Percentiles rank a stretch among this genome's conserved stretches.
phyloP scores from a whole-genome alignment of 1,140 invertebrate species.

The Drosophila pruinosa region DNA sequence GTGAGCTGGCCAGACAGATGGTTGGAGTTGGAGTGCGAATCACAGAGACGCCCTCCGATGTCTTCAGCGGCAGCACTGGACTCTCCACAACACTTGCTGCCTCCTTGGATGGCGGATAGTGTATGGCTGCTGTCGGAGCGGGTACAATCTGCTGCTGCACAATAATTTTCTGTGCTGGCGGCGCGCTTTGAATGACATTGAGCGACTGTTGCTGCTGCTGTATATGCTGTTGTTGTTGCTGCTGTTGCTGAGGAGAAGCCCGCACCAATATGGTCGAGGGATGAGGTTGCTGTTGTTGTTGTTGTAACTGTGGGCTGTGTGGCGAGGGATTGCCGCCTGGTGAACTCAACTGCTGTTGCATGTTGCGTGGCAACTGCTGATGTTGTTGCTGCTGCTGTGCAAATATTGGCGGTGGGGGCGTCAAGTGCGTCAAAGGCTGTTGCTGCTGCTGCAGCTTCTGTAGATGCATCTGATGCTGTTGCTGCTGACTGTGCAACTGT shows the following conservation, averaged over 20 bases:
- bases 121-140: slow-evolving; percentile 41
- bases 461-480: slow-evolving; percentile 34
- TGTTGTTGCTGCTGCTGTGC: slow-evolving; percentile 34
- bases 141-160: slow-evolving; percentile 71
- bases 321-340: slow-evolving; percentile 12
- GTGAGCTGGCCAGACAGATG: slow-evolving; percentile 49
- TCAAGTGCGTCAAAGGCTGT: slow-evolving; percentile 22
- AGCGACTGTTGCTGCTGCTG: slow-evolving; percentile 41
- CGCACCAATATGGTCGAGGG: slow-evolving; percentile 34
- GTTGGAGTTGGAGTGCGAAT: slow-evolving; percentile 71
- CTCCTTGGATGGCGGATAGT: slow-evolving; percentile 48
- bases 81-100: not conserved
- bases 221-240: slow-evolving; percentile 31
- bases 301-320: slow-evolving; percentile 22
- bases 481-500: slow-evolving; percentile 27
- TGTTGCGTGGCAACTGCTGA: slow-evolving; percentile 14
- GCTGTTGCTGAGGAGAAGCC: slow-evolving; percentile 29
- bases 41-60: slow-evolving; percentile 68
- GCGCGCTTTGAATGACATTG: slow-evolving; percentile 69
- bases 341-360: slow-evolving; percentile 37
- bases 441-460: slow-evolving; percentile 43
- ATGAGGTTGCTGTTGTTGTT: slow-evolving; percentile 17
- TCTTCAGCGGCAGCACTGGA: slow-evolving; percentile 32
- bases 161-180: slow-evolving; percentile 54
- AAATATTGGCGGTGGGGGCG: slow-evolving; percentile 28